phyloP scores from a whole-genome alignment of 2,888 invertebrate genomes.

The Agrochola lota region DNA sequence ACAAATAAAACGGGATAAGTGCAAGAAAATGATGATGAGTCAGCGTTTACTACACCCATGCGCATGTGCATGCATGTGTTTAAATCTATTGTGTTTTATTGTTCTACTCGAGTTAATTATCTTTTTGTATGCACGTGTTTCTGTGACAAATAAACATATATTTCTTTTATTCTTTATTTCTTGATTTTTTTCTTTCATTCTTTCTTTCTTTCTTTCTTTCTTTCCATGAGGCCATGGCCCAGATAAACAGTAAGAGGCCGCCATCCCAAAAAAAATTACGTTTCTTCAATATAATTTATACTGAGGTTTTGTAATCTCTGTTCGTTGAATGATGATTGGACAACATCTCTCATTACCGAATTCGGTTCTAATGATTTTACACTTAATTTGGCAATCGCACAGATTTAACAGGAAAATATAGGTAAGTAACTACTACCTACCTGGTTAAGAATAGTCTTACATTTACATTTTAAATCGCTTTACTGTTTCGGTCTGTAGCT shows the following conservation, averaged over 20 bases:
- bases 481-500: not conserved
- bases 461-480: not conserved
- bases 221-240: too few relatives aligned
- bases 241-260: not conserved
- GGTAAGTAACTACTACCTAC: not conserved
- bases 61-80: too few relatives aligned
- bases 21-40: not conserved
- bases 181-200: too few relatives aligned
- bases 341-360: conserved; percentile 28
- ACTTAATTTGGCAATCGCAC: conserved; percentile 20
- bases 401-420: conserved; percentile 49
- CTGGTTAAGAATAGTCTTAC: too few relatives aligned
- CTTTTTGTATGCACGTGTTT: too few relatives aligned
- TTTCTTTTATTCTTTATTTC: too few relatives aligned
- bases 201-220: too few relatives aligned
- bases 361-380: conserved; percentile 30
- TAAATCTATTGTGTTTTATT: too few relatives aligned
- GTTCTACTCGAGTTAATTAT: too few relatives aligned
- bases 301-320: conserved; percentile 18
- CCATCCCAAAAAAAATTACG: not conserved
- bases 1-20: too few relatives aligned
- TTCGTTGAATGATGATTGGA: conserved; percentile 36
- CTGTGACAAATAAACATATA: too few relatives aligned
- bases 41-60: not conserved
- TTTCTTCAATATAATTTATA: conserved; percentile 15